phyloP scores from a whole-genome alignment of 1,140 invertebrate genomes.

The Platorchestia sp. region DNA sequence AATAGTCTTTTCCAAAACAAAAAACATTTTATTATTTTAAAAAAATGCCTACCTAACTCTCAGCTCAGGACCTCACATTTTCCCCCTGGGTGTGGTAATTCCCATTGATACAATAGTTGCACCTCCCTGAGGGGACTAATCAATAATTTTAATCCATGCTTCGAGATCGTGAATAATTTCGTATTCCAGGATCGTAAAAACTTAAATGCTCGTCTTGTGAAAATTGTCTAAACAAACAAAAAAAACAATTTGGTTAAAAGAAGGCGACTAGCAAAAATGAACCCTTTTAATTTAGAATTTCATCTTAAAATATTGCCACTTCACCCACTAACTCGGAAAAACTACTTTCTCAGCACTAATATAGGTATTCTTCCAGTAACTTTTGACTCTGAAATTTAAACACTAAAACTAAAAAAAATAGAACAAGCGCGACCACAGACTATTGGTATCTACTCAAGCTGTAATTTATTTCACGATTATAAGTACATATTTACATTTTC shows the following conservation, averaged over 20 bases:
- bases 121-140: neutral
- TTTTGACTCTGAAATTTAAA: neutral
- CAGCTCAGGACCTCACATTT: too few relatives aligned
- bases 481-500: constrained; percentile 68
- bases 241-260: neutral
- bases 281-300: too few relatives aligned
- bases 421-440: neutral
- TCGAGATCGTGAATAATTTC: neutral
- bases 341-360: neutral
- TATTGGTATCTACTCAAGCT: neutral
- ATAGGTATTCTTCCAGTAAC: neutral
- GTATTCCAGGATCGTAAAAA: neutral
- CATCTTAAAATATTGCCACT: too few relatives aligned
- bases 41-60: too few relatives aligned
- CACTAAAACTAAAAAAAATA: neutral
- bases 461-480: neutral
- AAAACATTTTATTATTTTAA: too few relatives aligned
- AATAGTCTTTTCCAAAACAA: too few relatives aligned
- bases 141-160: neutral
- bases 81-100: too few relatives aligned
- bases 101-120: neutral
- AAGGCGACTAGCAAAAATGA: too few relatives aligned
- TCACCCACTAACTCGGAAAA: too few relatives aligned
- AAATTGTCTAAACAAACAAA: neutral
- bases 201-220: neutral